Conservation (phyloP, 1,140 invertebrate species). For the Drosophila bipectinata region DNA sequence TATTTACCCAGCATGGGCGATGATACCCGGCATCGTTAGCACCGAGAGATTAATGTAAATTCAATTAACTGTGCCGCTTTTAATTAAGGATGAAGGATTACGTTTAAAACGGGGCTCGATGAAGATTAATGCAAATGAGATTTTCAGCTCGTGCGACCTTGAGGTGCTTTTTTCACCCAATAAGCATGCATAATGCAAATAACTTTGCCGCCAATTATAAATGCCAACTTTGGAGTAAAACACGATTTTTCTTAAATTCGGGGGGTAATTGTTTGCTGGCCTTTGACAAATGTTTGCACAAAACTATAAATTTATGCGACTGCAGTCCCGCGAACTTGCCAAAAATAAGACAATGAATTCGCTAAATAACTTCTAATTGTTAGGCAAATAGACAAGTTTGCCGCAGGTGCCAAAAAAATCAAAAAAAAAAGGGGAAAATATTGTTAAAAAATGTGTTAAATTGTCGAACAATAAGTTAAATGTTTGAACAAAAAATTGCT, state of each 20-base stretch:
- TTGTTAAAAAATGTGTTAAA: constrained; percentile 74
- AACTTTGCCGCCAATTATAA: constrained; percentile 58
- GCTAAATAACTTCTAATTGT: constrained; percentile 80
- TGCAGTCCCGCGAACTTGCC: constrained; percentile 50
- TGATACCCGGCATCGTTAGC: constrained; percentile 41
- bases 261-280: constrained; percentile 36
- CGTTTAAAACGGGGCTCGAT: background rate
- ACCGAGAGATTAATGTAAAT: constrained; percentile 56
- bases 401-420: constrained; percentile 23
- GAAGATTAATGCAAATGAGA: constrained; percentile 6
- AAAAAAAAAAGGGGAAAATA: background rate
- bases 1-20: constrained; percentile 32
- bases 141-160: constrained; percentile 36
- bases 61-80: constrained; percentile 52
- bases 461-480: constrained; percentile 59
- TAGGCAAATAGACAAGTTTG: constrained; percentile 63
- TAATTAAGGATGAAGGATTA: constrained; percentile 11
- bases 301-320: constrained; percentile 74
- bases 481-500: constrained; percentile 49
- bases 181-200: constrained; percentile 60
- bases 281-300: constrained; percentile 71
- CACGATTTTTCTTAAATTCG: constrained; percentile 32
- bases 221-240: constrained; percentile 56
- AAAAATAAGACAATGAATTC: constrained; percentile 69
- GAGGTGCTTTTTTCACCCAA: constrained; percentile 27